Conservation (phyloP, 2,888 invertebrate species). For the Lithophane socia region DNA sequence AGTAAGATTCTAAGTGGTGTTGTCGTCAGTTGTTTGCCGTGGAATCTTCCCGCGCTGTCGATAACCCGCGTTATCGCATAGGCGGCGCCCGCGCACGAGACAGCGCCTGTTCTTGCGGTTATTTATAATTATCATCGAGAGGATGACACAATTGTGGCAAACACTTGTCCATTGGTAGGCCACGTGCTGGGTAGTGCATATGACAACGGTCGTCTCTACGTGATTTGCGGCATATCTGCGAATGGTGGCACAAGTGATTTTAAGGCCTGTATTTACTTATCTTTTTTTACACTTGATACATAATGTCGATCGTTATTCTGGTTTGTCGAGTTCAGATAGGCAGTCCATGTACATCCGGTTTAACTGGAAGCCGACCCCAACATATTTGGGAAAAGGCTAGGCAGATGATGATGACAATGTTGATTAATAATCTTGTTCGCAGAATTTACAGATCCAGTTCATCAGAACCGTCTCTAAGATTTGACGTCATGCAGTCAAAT, state of each 20-base stretch:
- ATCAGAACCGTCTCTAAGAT: neutral
- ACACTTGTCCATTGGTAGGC: slow-evolving; percentile 55
- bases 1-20: slow-evolving; percentile 41
- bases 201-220: neutral
- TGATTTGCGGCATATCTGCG: neutral
- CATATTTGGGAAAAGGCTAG: too few species aligned
- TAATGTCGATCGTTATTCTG: neutral
- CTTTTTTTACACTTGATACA: neutral
- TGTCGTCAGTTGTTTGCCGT: slow-evolving; percentile 84
- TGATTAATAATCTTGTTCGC: neutral
- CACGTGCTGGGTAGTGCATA: slow-evolving; percentile 59
- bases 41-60: slow-evolving; percentile 87
- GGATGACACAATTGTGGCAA: slow-evolving; percentile 68
- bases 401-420: neutral
- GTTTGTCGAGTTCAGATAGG: neutral
- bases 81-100: slow-evolving; percentile 81
- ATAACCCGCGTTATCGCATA: slow-evolving; percentile 82
- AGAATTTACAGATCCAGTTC: neutral
- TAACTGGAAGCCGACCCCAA: neutral
- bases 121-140: slow-evolving; percentile 72
- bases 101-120: slow-evolving; percentile 71
- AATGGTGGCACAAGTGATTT: neutral
- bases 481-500: neutral
- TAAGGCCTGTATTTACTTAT: neutral
- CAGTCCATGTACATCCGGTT: neutral